phyloP scores from a whole-genome alignment of 2,113 vertebrate species.

The Lepisosteus oculatus region DNA sequence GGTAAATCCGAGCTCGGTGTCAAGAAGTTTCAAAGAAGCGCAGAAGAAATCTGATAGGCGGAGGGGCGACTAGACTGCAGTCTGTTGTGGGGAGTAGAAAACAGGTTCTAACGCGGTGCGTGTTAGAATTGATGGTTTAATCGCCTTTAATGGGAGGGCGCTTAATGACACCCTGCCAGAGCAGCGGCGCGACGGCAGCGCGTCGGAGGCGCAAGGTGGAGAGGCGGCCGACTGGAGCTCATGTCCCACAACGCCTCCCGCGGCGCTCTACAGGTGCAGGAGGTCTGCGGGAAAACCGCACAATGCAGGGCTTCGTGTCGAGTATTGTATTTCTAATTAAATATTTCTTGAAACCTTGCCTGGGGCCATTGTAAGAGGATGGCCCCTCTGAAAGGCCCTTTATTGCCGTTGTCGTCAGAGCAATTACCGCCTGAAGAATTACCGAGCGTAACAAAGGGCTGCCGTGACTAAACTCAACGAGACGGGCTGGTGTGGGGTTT shows the following conservation, averaged over 20 bases:
- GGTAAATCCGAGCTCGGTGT: too few species aligned
- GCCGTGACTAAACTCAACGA: slow-evolving; percentile 26
- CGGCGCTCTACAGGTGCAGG: neutral
- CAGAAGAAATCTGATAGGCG: too few species aligned
- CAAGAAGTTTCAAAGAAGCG: too few species aligned
- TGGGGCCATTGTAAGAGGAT: neutral
- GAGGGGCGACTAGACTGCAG: too few species aligned
- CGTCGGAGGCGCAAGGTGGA: too few species aligned
- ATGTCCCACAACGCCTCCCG: too few species aligned
- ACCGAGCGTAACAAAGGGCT: slow-evolving; percentile 16
- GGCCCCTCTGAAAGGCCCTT: slow-evolving; percentile 2
- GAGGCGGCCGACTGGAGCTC: neutral
- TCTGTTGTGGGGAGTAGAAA: too few species aligned
- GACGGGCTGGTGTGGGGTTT: slow-evolving; percentile 11
- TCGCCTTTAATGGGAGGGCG: too few species aligned
- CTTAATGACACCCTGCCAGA: too few species aligned
- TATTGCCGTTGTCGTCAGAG: slow-evolving; percentile 2
- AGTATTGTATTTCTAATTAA: slow-evolving; percentile 7
- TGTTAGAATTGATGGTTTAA: too few species aligned
- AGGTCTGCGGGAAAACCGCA: neutral
- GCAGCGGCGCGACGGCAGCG: too few species aligned
- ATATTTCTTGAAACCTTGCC: neutral
- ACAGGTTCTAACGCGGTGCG: too few species aligned
- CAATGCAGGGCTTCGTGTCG: neutral
- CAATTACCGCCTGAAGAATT: neutral